These are phyloP conservation scores for Nothocercus nigrocapillus DNA, from an alignment of 2,113 vertebrate genomes.

Conservation along the genomic window DNA sequence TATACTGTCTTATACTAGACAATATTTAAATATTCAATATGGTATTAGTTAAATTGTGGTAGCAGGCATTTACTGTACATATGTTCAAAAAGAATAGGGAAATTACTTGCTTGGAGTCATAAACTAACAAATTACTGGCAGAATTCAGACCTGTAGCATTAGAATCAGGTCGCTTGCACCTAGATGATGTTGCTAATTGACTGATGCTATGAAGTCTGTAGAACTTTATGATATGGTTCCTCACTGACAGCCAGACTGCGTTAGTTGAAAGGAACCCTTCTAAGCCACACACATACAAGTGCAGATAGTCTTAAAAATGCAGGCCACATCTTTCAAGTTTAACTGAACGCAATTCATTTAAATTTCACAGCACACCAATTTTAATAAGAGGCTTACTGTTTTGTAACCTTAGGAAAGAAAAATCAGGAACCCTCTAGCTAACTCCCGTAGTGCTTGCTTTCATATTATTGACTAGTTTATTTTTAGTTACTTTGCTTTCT, in stretches of 20 bases:
- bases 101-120: background rate
- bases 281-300: background rate
- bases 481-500: constrained; percentile 30
- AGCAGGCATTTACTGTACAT: background rate
- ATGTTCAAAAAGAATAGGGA: background rate
- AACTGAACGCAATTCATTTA: background rate
- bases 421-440: background rate
- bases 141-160: background rate
- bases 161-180: background rate
- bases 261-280: background rate
- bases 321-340: background rate
- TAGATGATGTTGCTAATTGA: background rate
- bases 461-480: constrained; percentile 7
- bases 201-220: background rate
- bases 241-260: background rate
- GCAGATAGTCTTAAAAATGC: background rate
- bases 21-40: background rate
- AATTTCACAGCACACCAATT: background rate
- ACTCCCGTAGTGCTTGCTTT: background rate
- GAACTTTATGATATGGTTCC: background rate
- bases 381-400: background rate
- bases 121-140: background rate
- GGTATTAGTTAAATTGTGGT: background rate
- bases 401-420: background rate
- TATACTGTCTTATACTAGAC: background rate